Percentiles rank a stretch among this genome's conserved stretches.
Conservation (phyloP, 2,113 vertebrate species). For the Nycticebus coucang region DNA sequence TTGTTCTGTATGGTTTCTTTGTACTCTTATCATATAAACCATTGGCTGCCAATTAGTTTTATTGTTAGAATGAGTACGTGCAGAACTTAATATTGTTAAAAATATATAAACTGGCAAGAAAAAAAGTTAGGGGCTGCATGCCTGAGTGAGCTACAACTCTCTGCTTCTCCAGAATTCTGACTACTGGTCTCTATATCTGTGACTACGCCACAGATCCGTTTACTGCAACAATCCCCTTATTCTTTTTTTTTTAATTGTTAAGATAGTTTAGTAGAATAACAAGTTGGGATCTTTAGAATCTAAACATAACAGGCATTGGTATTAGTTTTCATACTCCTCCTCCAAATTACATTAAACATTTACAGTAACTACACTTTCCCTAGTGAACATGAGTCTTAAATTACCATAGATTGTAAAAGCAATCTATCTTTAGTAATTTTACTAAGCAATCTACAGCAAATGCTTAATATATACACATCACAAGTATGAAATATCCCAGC, state of each 20-base stretch:
- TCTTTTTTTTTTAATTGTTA: conserved; percentile 70
- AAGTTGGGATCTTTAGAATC: conserved; percentile 67
- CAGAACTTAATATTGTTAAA: too few relatives aligned
- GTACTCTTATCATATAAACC: too few relatives aligned
- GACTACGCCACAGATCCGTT: too few relatives aligned
- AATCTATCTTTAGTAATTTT: conserved; percentile 51
- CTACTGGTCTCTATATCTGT: too few relatives aligned
- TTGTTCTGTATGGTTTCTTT: too few relatives aligned
- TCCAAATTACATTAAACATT: conserved; percentile 45
- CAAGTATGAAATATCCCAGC: conserved; percentile 47
- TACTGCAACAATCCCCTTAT: too few relatives aligned
- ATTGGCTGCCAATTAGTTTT: too few relatives aligned
- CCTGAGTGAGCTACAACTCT: too few relatives aligned
- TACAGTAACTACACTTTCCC: conserved; percentile 7
- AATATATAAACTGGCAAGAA: too few relatives aligned
- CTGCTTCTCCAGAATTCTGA: too few relatives aligned
- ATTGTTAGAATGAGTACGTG: too few relatives aligned
- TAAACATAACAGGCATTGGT: conserved; percentile 33
- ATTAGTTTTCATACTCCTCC: neutral
- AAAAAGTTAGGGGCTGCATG: too few relatives aligned
- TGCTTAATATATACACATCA: conserved; percentile 74
- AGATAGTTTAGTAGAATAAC: conserved; percentile 4
- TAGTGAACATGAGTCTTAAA: conserved; percentile 38
- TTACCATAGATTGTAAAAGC: neutral
- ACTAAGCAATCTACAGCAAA: conserved; percentile 65